Base-by-base conservation (phyloP, 2,888 invertebrate species). In the Dynastes maya region DNA sequence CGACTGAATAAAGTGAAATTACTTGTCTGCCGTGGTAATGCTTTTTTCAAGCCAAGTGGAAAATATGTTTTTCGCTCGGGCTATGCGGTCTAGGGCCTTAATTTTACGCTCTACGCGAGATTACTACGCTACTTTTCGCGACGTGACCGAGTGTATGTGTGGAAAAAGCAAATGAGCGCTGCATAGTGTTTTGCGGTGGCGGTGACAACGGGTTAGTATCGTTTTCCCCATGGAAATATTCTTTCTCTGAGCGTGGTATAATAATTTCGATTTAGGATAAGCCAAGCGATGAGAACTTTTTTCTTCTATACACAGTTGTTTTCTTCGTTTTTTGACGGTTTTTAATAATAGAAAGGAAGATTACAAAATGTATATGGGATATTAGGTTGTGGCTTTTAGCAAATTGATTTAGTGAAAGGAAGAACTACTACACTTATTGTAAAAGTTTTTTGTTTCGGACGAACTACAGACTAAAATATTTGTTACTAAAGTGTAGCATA, bases 21-120 rank as follows among this genome's bases (percentile, higher is more conserved):
- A 51, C 65, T 49, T 45, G 77, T 45, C 58, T 58, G 58, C 49
- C 45, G 68, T 32, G 45, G 58, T 77, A 77, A 77, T 68, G 68
- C 67, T 77, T 77, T 77, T 84, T 84, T 84, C 72, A 84, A 85
- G 82, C 86, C 84, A 84, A 84, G 85, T 85, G 85, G 85, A 86
- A 87, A 87, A 87, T 86, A 85, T 86, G 86, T 84, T 85, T 83
- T 83, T 83, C 84, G 84, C 80, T 79, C 82, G 79, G 79, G 81
- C 81, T 83, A 83, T 80, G 82, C 79, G 45, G 45, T 45, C 45
- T 11, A 45, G 9, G 45, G 45, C 45, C 45, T 86, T 86, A 87
- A 87, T 87, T 87, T 86, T 86, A 86, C 86, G 86, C 85, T 85
- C 85, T 85, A 83, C 85, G 85, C 85, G 85, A 82, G 84, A 83